Conservation (phyloP, 2,888 invertebrate genomes). For the Himalopsyche tibetana region DNA sequence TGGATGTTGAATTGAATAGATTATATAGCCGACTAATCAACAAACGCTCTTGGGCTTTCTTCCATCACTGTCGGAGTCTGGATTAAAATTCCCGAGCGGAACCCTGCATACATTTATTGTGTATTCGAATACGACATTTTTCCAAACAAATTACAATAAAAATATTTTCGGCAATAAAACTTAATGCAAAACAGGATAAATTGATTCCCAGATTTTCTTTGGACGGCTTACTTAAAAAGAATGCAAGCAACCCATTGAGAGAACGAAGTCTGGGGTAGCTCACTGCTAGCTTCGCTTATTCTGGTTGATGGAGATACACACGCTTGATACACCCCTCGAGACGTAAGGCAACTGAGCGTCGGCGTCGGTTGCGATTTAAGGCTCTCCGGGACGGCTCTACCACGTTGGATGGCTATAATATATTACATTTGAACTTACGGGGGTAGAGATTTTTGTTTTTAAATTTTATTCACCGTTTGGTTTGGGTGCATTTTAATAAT, state of each 20-base stretch:
- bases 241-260: background rate
- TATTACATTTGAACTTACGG: background rate
- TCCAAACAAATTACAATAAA: too few relatives aligned
- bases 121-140: too few relatives aligned
- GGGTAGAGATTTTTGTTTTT: background rate
- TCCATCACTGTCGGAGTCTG: too few relatives aligned
- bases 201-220: too few relatives aligned
- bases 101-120: too few relatives aligned
- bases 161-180: too few relatives aligned
- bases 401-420: background rate
- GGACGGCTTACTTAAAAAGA: too few relatives aligned
- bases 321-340: background rate
- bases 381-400: background rate
- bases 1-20: too few relatives aligned
- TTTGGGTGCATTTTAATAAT: background rate
- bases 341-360: background rate
- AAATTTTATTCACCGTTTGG: background rate
- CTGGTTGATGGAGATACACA: constrained; percentile 1
- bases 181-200: too few relatives aligned
- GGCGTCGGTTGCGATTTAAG: constrained; percentile 1
- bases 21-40: too few relatives aligned
- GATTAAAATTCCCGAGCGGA: too few relatives aligned
- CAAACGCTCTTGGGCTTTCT: too few relatives aligned
- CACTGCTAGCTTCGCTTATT: background rate
- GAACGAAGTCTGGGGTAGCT: background rate